A percentile compares a stretch with the other conserved stretches of the same genome.
Conservation (phyloP, 2,113 vertebrate species). For the Syngnathus floridae region DNA sequence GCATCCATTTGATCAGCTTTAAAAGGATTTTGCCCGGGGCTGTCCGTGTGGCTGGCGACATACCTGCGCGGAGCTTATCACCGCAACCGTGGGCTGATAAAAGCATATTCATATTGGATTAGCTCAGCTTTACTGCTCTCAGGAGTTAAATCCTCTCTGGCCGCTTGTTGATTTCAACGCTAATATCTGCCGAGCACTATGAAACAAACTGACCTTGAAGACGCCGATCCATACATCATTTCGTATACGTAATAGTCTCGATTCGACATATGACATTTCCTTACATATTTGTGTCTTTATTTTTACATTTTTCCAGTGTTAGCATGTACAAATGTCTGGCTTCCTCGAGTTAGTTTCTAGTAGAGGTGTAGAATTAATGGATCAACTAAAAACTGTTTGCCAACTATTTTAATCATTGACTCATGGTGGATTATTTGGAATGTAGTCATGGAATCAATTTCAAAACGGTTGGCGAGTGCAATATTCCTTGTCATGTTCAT, state of each 20-base stretch:
- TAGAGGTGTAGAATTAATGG: too few relatives aligned
- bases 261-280: background rate
- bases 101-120: conserved; percentile 42
- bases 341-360: background rate
- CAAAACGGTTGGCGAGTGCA: too few relatives aligned
- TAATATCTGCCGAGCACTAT: conserved; percentile 10
- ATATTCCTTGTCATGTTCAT: conserved; percentile 4
- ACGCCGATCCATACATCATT: background rate
- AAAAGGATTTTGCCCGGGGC: conserved; percentile 21
- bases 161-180: conserved; percentile 5
- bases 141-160: conserved; percentile 10
- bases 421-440: too few relatives aligned
- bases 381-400: too few relatives aligned
- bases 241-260: too few relatives aligned
- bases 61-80: conserved; percentile 34
- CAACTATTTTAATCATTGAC: too few relatives aligned
- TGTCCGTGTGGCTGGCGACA: conserved; percentile 16
- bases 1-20: conserved; percentile 13
- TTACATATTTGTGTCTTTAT: background rate
- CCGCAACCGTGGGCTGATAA: conserved; percentile 19
- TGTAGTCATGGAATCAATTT: too few relatives aligned
- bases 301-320: background rate
- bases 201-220: background rate
- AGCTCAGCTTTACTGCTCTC: conserved; percentile 31
- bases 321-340: background rate